phyloP scores from a whole-genome alignment of 1,140 invertebrate genomes.

The Aphis craccivora region DNA sequence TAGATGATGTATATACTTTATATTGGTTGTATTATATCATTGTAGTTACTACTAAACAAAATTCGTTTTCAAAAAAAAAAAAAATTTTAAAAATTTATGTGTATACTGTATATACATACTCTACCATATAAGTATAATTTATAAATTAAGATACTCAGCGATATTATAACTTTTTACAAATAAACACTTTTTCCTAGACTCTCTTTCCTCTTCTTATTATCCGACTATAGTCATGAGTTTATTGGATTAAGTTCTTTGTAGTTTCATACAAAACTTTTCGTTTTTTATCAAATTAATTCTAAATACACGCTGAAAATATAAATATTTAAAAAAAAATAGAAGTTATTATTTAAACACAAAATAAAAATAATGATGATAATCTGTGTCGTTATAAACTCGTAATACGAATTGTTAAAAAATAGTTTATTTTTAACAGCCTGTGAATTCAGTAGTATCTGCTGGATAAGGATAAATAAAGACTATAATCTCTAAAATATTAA shows the following conservation, averaged over 20 bases:
- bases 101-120: background rate
- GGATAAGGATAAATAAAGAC: background rate
- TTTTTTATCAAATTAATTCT: background rate
- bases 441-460: background rate
- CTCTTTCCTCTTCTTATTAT: background rate
- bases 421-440: background rate
- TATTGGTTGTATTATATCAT: background rate
- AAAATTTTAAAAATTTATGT: background rate
- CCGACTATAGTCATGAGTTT: background rate
- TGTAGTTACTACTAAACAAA: background rate
- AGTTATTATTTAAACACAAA: background rate
- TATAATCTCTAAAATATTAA: background rate
- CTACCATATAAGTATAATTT: background rate
- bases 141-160: background rate
- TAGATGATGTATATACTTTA: background rate
- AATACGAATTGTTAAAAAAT: background rate
- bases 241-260: background rate
- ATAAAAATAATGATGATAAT: conserved; percentile 15
- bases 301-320: background rate
- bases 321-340: background rate
- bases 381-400: background rate
- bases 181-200: background rate
- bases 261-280: background rate
- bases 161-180: background rate
- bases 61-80: background rate